A percentile compares a stretch with the other conserved stretches of the same genome.
phyloP scores from a whole-genome alignment of 2,888 invertebrate species.

The Thera britannica region DNA sequence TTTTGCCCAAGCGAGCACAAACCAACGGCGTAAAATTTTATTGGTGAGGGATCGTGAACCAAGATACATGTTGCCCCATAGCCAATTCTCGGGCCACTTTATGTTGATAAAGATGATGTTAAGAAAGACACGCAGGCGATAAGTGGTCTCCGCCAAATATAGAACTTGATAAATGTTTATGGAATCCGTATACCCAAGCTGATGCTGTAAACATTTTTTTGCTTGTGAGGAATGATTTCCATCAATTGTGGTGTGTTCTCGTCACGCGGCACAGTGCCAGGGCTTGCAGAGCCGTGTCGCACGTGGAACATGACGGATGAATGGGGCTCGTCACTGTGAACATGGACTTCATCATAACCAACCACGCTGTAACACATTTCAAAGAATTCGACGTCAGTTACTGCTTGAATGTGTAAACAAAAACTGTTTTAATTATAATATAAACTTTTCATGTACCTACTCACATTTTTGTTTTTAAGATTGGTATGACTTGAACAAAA shows the following conservation, averaged over 20 bases:
- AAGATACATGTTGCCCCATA: conserved; percentile 3
- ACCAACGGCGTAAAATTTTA: conserved; percentile 48
- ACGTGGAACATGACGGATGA: conserved; percentile 77
- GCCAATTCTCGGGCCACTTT: neutral
- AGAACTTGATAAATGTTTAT: conserved; percentile 25
- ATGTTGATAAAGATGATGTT: conserved; percentile 6
- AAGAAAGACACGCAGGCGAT: conserved; percentile 14
- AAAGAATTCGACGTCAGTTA: neutral
- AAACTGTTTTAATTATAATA: neutral
- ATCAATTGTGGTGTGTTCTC: conserved; percentile 62
- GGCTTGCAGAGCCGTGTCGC: conserved; percentile 60
- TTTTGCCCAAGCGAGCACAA: conserved; percentile 47
- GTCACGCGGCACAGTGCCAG: conserved; percentile 79
- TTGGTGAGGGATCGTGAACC: conserved; percentile 27
- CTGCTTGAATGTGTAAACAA: neutral
- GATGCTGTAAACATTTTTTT: conserved; percentile 45
- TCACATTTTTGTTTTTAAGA: neutral
- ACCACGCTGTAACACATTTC: conserved; percentile 15
- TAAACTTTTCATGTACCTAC: no score
- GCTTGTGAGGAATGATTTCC: conserved; percentile 51
- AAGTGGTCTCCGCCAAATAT: conserved; percentile 28
- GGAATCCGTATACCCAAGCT: conserved; percentile 34
- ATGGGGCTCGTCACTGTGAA: conserved; percentile 70
- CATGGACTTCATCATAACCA: conserved; percentile 30
- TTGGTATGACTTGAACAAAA: neutral